Base-by-base conservation (phyloP, 2,113 vertebrate genomes). In the Lasiurus cinereus region DNA sequence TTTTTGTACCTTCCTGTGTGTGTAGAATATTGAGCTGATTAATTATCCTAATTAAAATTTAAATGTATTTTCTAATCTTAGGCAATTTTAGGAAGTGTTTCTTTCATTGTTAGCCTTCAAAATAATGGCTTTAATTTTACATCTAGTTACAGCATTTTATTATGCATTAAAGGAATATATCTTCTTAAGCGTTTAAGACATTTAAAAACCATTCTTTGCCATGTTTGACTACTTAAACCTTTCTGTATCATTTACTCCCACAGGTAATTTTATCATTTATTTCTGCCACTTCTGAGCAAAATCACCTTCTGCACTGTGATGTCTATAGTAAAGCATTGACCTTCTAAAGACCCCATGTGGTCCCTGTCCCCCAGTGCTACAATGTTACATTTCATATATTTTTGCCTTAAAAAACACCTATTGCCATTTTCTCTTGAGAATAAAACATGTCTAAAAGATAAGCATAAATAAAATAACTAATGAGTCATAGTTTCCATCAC, bases 1-100 rank as follows among this genome's bases (percentile, higher is more conserved):
- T 76, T 52, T 79, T 59, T 56, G 84, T 72, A 56, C 16, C 8
- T 96, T 91, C 27, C 43, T 36, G 14, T 88, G 80, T 93, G 50
- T 88, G 62, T 88, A 85, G 83, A 91, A 69, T 92, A 95, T 88
- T 92, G 90, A 92, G 76, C 39, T 24, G 22, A 92, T 94, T 93
- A 92, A 94, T 95, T 92, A 97, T 93, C 88, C 62, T 94, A 91
- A 97, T 97, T 95, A 97, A 97, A 96, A 94, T 95, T 94, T 96
- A 97, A 97, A 94, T 96, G 59, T 70, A 93, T 96, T 97, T 96
- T 96, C 90, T 95, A 96, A 96, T 95, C 87, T 95, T 94, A 85
- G 93, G 92, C 66, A 92, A 92, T 96, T 96, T 97, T 80, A 96
- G 95, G 84, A 96, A 96, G 74, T 50, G 16, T 94, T 92, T 62